phyloP scores from a whole-genome alignment of 2,113 vertebrate species.

The Hydrolagus affinis region DNA sequence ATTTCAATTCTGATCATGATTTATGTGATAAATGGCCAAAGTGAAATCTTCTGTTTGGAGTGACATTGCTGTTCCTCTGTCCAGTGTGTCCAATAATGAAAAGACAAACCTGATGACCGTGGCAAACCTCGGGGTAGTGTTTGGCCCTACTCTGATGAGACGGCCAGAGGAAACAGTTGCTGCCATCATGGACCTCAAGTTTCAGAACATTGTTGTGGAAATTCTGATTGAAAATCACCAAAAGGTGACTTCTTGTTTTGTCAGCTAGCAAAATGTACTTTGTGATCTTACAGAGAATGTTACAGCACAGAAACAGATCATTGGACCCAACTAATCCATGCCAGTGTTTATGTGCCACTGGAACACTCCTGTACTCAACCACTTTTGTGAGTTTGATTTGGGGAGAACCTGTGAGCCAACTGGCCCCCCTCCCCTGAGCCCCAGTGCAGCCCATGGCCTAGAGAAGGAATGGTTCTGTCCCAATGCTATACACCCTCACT shows the following conservation, averaged over 20 bases:
- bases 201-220: slow-evolving; percentile 96
- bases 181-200: slow-evolving; percentile 96
- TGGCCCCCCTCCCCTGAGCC: no score
- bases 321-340: no score
- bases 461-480: no score
- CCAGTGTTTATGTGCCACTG: no score
- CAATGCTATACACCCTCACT: no score
- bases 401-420: no score
- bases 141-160: slow-evolving; percentile 93
- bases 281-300: no score
- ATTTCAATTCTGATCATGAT: no score
- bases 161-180: slow-evolving; percentile 92
- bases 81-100: slow-evolving; percentile 81
- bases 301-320: no score
- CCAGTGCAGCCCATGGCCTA: no score
- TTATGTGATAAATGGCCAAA: background rate
- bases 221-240: slow-evolving; percentile 90
- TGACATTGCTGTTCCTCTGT: slow-evolving; percentile 33
- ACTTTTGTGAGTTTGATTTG: no score
- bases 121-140: slow-evolving; percentile 92
- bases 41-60: background rate
- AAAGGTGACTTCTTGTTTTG: slow-evolving; percentile 61
- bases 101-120: slow-evolving; percentile 94
- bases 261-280: background rate
- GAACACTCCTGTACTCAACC: no score